Evolutionary conservation across 2,888 invertebrate species (phyloP).

Genomic region (Entomobrya proxima): DNA sequence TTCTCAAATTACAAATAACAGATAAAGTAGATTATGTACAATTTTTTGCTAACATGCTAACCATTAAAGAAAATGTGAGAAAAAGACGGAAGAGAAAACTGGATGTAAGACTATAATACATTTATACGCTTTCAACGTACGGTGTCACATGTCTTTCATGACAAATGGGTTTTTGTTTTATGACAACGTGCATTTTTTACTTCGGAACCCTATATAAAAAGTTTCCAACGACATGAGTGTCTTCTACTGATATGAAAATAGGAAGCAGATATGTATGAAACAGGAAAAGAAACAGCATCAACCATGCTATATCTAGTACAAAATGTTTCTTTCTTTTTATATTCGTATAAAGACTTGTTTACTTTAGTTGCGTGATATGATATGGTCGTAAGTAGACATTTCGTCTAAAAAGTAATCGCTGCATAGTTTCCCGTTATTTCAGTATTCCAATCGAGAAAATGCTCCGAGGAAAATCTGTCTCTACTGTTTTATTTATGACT

Average conservation of each 20-base stretch:
- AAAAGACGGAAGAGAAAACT: no score
- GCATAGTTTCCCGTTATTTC: background rate
- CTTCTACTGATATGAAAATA: background rate
- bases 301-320: no score
- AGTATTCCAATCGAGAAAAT: conserved; percentile 7
- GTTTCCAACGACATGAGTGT: background rate
- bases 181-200: background rate
- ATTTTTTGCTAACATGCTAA: no score
- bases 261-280: background rate
- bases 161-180: conserved; percentile 47
- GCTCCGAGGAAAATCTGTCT: conserved; percentile 16
- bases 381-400: no score
- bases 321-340: no score
- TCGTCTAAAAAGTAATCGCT: background rate
- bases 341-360: no score
- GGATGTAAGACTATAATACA: no score
- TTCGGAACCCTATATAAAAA: background rate
- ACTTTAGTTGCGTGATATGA: no score
- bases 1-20: no score
- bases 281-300: no score
- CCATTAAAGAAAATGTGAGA: no score
- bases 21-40: background rate
- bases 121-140: background rate
- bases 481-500: conserved; percentile 33
- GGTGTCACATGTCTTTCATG: conserved; percentile 52